Base-by-base conservation (phyloP, 2,113 vertebrate genomes). In the Smithornis capensis region DNA sequence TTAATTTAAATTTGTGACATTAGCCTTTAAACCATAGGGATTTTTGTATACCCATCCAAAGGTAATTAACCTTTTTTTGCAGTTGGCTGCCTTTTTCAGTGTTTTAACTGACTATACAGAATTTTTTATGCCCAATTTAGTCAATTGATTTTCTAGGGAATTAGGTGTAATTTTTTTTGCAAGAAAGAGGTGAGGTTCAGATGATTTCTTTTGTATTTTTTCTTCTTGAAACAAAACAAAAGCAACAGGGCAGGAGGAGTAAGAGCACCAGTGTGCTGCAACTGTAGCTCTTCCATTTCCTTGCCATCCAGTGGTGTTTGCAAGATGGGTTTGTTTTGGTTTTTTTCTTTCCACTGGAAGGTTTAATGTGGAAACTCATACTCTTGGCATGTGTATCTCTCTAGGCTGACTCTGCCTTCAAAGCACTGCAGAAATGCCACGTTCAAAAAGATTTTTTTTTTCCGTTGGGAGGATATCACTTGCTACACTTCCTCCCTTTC, bases 221-320 rank as follows among this genome's bases (percentile, higher is more conserved):
- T 84, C 33, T 49, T 6, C 4, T 2, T 83, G 52, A 60, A 79
- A 56, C 37, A 0, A 0, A 89, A 78, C 8, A 10, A 17, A 33
- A 89, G 42, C 0, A 1, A 29, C 11, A 25, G 25, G 29, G 45
- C 65, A 52, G 45, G 47, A 91, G 56, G 28, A 63, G 6, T 8
- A 47, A 68, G 53, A 70, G 40, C 53, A 42, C 3, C 1, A 1
- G 4, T 0, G 0, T 0, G 3, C 49, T 64, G 28, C 0, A 6
- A 3, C 27, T 42, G 52, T 0, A 0, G 44, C 40, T 91, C 50
- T 90, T 82, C 77, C 25, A 14, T 89, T 11, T 3, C n/a, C 25
- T 80, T 28, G 2, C 68, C 49, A 38, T 47, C 2, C 2, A 52
- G 56, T 0, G 1, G 19, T 78, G 57, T 71, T 55, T 87, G 74